Base-by-base conservation (phyloP, 2,113 vertebrate species). In the Entomyzon cyanotis region DNA sequence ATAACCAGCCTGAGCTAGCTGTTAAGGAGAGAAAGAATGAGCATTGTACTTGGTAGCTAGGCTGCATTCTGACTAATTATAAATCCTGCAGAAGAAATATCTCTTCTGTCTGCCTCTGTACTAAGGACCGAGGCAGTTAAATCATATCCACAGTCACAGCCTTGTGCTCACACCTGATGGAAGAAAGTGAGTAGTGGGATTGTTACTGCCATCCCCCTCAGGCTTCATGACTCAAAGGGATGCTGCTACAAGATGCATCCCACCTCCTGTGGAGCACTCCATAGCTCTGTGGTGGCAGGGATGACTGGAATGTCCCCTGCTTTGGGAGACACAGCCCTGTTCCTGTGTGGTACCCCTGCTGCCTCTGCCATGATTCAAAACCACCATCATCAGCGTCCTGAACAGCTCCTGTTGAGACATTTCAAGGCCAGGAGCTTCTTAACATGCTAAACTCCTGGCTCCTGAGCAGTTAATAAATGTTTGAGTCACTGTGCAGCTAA, bases 401-500 rank as follows among this genome's bases (percentile, higher is more conserved):
- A 89, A 75, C 1, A 1, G 30, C 14, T 41, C 18, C 50, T 33
- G 5, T 30, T 62, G 46, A 35, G 50, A 20, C 16, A 46, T 30
- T 23, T 30, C 30, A 70, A 25, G 33, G 37, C 49, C 33, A 0
- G 1, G 22, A 74, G 5, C 18, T 88, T 41, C 7, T 4, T 41
- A 46, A 47, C 13, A 30, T 13, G 15, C 41, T 2, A 1, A 73
- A 41, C 31, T 90, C 31, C 49, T 49, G 25, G 55, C 46, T 77
- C 21, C 46, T 52, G 68, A 89, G 44, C 15, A 52, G 76, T 89
- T 77, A 80, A 88, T 21, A 77, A 79, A 62, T 18, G 35, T 78
- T 74, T 93, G 73, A 94, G 73, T 94, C 68, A 93, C 35, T 37
- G 27, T 37, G 30, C 46, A 89, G 30, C 59, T 90, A 78, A 87